These are phyloP conservation scores for Anastrepha obliqua DNA, from an alignment of 1,140 invertebrate species.

Conservation along the genomic window DNA sequence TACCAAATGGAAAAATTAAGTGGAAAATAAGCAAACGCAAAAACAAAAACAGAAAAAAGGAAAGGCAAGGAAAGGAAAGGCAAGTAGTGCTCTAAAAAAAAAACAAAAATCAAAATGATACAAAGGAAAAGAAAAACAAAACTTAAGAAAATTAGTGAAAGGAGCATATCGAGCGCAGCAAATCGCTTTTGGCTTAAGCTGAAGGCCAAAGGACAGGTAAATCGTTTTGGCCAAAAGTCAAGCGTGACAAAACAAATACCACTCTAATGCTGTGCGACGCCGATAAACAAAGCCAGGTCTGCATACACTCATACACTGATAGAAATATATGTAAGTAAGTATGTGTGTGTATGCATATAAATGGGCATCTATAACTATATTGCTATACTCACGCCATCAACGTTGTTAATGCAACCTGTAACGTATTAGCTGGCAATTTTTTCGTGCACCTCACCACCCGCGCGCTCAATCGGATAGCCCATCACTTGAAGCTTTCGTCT, in stretches of 20 bases:
- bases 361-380: neutral
- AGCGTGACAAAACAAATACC: constrained; percentile 46
- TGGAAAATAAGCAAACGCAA: neutral
- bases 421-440: neutral
- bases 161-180: constrained; percentile 20
- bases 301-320: neutral
- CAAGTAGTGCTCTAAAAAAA: constrained; percentile 9
- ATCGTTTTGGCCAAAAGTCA: constrained; percentile 44
- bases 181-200: constrained; percentile 17
- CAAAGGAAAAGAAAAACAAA: neutral
- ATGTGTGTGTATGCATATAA: neutral
- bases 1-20: neutral
- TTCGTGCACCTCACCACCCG: neutral
- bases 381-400: neutral
- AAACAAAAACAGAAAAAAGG: neutral
- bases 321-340: neutral
- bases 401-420: constrained; percentile 8
- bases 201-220: constrained; percentile 31
- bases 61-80: neutral
- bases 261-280: neutral
- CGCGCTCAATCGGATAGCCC: neutral
- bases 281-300: neutral
- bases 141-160: constrained; percentile 7
- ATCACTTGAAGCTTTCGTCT: neutral
- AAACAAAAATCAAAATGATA: neutral